These are phyloP conservation scores for Tetramorium alpestre DNA, from an alignment of 1,140 invertebrate species.

Conservation along the genomic window DNA sequence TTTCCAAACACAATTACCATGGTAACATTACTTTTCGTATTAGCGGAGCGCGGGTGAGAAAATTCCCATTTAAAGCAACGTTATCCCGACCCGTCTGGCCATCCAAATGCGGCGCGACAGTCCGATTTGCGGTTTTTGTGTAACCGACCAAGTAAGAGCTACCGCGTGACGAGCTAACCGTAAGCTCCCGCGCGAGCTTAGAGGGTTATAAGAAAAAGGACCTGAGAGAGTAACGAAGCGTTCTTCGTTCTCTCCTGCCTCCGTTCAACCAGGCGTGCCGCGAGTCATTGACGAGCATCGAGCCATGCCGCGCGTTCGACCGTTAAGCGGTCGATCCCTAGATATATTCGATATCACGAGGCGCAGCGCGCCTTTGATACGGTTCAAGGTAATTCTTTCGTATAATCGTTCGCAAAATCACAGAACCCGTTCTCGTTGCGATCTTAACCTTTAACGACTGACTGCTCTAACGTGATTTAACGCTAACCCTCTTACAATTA, in stretches of 20 bases:
- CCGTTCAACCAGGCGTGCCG: slow-evolving; percentile 65
- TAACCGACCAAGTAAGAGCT: slow-evolving; percentile 33
- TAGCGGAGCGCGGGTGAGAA: neutral
- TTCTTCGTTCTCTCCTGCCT: slow-evolving; percentile 64
- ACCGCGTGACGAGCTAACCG: slow-evolving; percentile 35
- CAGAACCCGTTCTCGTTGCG: slow-evolving; percentile 15
- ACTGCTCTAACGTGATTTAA: slow-evolving; percentile 20
- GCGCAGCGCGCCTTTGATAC: slow-evolving; percentile 58
- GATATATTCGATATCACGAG: slow-evolving; percentile 73
- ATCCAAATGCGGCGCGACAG: slow-evolving; percentile 32
- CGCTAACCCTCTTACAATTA: neutral
- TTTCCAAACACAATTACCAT: neutral
- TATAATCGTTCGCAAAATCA: slow-evolving; percentile 59
- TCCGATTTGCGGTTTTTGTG: slow-evolving; percentile 49
- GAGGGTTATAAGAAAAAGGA: slow-evolving; percentile 63
- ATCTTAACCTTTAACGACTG: slow-evolving; percentile 57
- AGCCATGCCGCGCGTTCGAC: slow-evolving; percentile 79
- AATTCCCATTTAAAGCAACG: neutral
- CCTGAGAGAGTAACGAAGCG: slow-evolving; percentile 74
- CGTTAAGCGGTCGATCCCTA: slow-evolving; percentile 78
- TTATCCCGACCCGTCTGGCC: slow-evolving; percentile 12
- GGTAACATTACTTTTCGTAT: slow-evolving; percentile 10
- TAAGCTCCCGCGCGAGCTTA: neutral
- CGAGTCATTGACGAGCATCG: slow-evolving; percentile 72
- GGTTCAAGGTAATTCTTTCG: slow-evolving; percentile 68